Percentiles rank a stretch among this genome's conserved stretches.
Evolutionary conservation across 2,888 invertebrate genomes (phyloP).

Genomic region (Drosophila ezoana): DNA sequence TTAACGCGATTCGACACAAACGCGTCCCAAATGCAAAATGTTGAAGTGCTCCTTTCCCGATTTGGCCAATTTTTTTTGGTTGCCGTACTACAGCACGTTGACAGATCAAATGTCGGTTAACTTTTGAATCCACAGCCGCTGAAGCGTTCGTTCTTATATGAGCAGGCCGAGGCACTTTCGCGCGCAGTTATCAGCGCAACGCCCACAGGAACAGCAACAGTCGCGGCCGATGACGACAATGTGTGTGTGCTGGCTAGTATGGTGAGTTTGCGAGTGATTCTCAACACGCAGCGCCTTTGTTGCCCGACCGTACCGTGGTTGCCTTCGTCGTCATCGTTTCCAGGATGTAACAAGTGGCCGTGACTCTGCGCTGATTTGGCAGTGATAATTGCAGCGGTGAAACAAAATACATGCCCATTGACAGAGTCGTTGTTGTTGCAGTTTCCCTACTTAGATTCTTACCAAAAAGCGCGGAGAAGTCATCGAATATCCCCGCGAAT

Average conservation of each 20-base stretch:
- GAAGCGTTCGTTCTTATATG: slow-evolving; percentile 80
- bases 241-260: slow-evolving; percentile 20
- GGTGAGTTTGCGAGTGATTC: slow-evolving; percentile 46
- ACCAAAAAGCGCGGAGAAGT: too few species aligned
- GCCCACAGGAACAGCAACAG: slow-evolving; percentile 58
- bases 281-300: slow-evolving; percentile 46
- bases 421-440: not conserved
- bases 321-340: slow-evolving; percentile 11
- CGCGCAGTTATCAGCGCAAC: slow-evolving; percentile 58
- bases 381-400: slow-evolving; percentile 14
- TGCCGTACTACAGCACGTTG: slow-evolving; percentile 67
- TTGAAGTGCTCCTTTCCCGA: slow-evolving; percentile 17
- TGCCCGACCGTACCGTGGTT: slow-evolving; percentile 1
- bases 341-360: slow-evolving; percentile 73
- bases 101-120: slow-evolving; percentile 83
- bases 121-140: slow-evolving; percentile 81
- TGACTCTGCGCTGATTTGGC: slow-evolving; percentile 37
- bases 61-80: slow-evolving; percentile 2
- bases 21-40: slow-evolving; percentile 7
- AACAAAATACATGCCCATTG: slow-evolving; percentile 1
- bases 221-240: slow-evolving; percentile 60
- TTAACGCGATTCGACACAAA: slow-evolving; percentile 12
- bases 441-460: too few species aligned
- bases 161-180: slow-evolving; percentile 48
- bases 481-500: too few species aligned